phyloP scores from a whole-genome alignment of 1,140 invertebrate species.

The Megalonaias nervosa region DNA sequence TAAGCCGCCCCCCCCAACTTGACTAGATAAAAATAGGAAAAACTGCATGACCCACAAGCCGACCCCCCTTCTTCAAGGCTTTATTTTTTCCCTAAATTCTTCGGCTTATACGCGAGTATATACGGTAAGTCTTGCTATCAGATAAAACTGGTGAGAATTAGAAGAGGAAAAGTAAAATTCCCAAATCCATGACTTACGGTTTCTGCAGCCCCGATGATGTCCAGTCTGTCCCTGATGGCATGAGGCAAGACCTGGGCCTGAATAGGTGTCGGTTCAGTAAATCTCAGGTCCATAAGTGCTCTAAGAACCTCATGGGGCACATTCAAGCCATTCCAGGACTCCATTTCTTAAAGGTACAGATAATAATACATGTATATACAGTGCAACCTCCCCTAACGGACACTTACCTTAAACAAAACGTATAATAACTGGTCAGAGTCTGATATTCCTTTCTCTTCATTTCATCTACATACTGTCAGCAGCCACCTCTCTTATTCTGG shows the following conservation, averaged over 20 bases:
- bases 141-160: neutral
- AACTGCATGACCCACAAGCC: no score
- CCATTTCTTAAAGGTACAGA: constrained; percentile 65
- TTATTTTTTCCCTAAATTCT: no score
- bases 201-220: constrained; percentile 96
- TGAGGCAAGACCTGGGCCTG: constrained; percentile 83
- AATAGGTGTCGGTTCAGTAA: constrained; percentile 88
- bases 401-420: no score
- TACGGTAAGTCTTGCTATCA: neutral
- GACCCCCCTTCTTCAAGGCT: no score
- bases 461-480: no score
- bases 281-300: constrained; percentile 83
- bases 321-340: constrained; percentile 82
- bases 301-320: constrained; percentile 81
- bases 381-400: no score
- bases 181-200: constrained; percentile 74
- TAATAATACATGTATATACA: neutral
- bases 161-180: neutral
- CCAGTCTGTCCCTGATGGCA: constrained; percentile 87
- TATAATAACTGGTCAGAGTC: no score
- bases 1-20: no score
- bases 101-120: no score
- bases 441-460: no score
- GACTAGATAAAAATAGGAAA: no score
- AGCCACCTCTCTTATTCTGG: no score